These are phyloP conservation scores for Macrocentrus cingulum DNA, from an alignment of 1,140 invertebrate species.

Conservation along the genomic window DNA sequence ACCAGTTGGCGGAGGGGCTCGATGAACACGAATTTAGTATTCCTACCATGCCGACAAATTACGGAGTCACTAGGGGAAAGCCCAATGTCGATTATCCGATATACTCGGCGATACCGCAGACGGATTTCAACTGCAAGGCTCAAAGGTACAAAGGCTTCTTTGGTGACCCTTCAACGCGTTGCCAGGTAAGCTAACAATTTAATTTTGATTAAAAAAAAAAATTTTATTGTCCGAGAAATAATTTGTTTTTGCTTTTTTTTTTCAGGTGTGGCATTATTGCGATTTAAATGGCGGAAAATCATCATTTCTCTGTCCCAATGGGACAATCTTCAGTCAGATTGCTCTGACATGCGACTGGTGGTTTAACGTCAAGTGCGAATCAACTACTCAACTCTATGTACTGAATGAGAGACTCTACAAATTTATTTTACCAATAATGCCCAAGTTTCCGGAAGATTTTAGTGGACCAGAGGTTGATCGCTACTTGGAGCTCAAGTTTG, in stretches of 20 bases:
- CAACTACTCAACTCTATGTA: slow-evolving; percentile 81
- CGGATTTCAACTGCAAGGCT: slow-evolving; percentile 78
- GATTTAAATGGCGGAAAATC: slow-evolving; percentile 89
- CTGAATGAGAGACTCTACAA: slow-evolving; percentile 86
- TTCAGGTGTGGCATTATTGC: slow-evolving; percentile 87
- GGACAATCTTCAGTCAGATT: slow-evolving; percentile 88
- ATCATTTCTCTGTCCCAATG: slow-evolving; percentile 87
- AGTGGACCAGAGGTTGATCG: slow-evolving; percentile 81
- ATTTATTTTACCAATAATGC: slow-evolving; percentile 80
- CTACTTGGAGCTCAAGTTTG: slow-evolving; percentile 78
- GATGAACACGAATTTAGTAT: slow-evolving; percentile 23
- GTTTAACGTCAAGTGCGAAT: slow-evolving; percentile 85
- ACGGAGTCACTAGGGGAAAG: slow-evolving; percentile 72
- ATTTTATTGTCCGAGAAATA: too few species aligned
- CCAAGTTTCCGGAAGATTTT: slow-evolving; percentile 86
- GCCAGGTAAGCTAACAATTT: slow-evolving; percentile 65
- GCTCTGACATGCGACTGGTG: slow-evolving; percentile 87
- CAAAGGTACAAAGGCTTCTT: slow-evolving; percentile 90
- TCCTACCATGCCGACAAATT: slow-evolving; percentile 41
- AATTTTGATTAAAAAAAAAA: slow-evolving; percentile 2
- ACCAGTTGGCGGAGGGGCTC: slow-evolving; percentile 31
- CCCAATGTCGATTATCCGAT: slow-evolving; percentile 83
- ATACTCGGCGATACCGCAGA: slow-evolving; percentile 73
- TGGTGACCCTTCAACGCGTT: slow-evolving; percentile 81
- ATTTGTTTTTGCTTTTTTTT: slow-evolving; percentile 36